Evolutionary conservation across 2,888 invertebrate species (phyloP).

Genomic region (Drosophila maculinotata): DNA sequence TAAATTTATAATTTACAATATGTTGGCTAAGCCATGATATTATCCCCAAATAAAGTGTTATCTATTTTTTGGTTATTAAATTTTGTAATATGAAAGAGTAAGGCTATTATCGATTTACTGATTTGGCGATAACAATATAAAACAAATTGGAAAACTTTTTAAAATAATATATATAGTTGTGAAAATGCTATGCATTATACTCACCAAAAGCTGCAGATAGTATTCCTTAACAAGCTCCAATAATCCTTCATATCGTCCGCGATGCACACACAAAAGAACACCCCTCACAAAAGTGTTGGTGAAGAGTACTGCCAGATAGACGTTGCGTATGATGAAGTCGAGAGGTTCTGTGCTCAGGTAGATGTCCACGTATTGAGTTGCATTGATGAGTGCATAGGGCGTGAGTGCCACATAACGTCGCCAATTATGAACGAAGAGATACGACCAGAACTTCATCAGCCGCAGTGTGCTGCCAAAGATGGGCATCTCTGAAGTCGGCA

Average conservation of each 20-base stretch:
- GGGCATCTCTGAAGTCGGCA: constrained; percentile 72
- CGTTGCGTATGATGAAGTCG: constrained; percentile 75
- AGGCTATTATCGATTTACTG: too few species aligned
- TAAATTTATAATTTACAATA: too few species aligned
- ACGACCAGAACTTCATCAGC: constrained; percentile 79
- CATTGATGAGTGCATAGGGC: constrained; percentile 64
- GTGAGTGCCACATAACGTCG: constrained; percentile 76
- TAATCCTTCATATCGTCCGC: constrained; percentile 68
- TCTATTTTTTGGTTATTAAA: too few species aligned
- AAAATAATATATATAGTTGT: neutral
- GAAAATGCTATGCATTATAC: too few species aligned
- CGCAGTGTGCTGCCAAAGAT: constrained; percentile 68
- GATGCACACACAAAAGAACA: constrained; percentile 60
- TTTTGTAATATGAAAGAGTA: too few species aligned
- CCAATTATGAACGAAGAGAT: constrained; percentile 79
- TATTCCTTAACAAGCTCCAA: constrained; percentile 59
- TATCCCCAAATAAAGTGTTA: too few species aligned
- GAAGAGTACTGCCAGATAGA: constrained; percentile 76
- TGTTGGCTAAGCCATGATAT: too few species aligned
- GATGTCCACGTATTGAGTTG: constrained; percentile 74
- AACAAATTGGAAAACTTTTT: neutral
- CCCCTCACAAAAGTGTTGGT: constrained; percentile 71
- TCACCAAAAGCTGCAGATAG: constrained; percentile 69
- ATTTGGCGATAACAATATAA: too few species aligned
- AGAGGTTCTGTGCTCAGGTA: constrained; percentile 70